A percentile compares a stretch with the other conserved stretches of the same genome.
phyloP scores from a whole-genome alignment of 2,113 vertebrate genomes.

The Acinonyx jubatus region DNA sequence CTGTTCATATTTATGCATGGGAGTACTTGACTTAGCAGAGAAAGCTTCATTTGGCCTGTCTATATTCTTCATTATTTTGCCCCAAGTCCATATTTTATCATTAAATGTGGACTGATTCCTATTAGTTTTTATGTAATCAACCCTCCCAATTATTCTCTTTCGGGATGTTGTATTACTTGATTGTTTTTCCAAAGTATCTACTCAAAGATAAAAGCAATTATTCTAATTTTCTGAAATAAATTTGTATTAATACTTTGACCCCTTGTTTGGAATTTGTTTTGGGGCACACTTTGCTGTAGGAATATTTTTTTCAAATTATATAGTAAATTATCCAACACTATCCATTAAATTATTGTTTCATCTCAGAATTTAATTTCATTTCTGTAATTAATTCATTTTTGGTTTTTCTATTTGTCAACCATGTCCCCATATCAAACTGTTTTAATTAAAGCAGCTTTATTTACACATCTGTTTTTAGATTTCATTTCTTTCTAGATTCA shows the following conservation, averaged over 20 bases:
- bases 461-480: neutral
- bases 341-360: neutral
- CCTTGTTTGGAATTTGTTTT: neutral
- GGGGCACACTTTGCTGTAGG: neutral
- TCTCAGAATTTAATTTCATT: neutral
- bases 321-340: neutral
- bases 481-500: neutral
- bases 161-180: neutral
- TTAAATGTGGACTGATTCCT: neutral
- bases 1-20: neutral
- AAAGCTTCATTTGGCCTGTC: neutral
- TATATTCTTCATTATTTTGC: neutral
- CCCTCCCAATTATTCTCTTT: neutral
- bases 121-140: neutral
- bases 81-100: neutral
- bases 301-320: neutral
- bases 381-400: neutral
- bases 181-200: neutral
- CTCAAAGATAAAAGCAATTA: neutral
- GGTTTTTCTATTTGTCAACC: neutral
- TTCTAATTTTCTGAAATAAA: neutral
- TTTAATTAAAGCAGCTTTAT: neutral
- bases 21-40: neutral
- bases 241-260: neutral
- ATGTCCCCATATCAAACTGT: neutral